Percentiles rank a stretch among this genome's conserved stretches.
phyloP scores from a whole-genome alignment of 2,113 vertebrate species.

The Hiodon alosoides region DNA sequence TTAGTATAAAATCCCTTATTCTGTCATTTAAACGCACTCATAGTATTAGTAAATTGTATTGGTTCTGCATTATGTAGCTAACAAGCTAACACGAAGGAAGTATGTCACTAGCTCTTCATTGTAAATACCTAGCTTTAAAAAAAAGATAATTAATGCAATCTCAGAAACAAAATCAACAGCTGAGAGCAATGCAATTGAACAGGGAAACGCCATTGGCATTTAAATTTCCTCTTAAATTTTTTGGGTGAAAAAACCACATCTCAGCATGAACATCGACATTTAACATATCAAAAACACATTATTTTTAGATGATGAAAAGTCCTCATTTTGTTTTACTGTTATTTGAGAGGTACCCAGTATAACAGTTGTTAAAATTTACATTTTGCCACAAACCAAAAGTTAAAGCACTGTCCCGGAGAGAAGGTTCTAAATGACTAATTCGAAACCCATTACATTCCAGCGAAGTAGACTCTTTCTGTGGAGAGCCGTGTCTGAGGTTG shows the following conservation, averaged over 20 bases:
- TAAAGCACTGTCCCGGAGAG: not conserved
- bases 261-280: too few species aligned
- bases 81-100: not conserved
- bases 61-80: not conserved
- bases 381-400: not conserved
- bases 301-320: too few species aligned
- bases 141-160: not conserved
- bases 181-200: not conserved
- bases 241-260: too few species aligned
- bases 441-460: not conserved
- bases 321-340: too few species aligned
- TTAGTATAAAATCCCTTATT: too few species aligned
- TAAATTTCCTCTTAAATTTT: too few species aligned
- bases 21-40: not conserved
- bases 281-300: too few species aligned
- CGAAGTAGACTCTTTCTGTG: not conserved
- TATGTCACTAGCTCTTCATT: too few species aligned
- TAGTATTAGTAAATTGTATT: not conserved
- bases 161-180: not conserved
- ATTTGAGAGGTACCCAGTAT: too few species aligned
- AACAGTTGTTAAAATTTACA: too few species aligned
- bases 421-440: not conserved
- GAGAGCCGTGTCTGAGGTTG: not conserved
- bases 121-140: not conserved
- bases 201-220: not conserved